A percentile compares a stretch with the other conserved stretches of the same genome.
phyloP scores from a whole-genome alignment of 2,797 vertebrate species.

The Echeneis naucrates region DNA sequence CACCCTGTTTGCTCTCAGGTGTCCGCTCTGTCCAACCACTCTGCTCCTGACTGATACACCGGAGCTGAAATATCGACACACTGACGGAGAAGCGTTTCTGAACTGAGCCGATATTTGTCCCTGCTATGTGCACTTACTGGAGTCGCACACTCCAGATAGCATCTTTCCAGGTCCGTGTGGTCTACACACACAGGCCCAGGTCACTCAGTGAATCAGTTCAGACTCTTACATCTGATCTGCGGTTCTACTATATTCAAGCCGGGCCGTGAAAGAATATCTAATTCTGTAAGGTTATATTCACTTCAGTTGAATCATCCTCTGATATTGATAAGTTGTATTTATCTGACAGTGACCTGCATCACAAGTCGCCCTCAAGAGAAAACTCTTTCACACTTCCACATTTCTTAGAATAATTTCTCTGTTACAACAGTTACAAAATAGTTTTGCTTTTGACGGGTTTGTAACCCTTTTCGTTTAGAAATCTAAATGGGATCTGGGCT shows the following conservation, averaged over 20 bases:
- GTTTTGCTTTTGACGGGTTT: background rate
- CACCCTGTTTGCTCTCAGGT: slow-evolving; percentile 5
- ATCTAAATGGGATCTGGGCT: slow-evolving; percentile 3
- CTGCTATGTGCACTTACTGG: too few relatives aligned
- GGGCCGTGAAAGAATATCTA: background rate
- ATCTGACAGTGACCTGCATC: background rate
- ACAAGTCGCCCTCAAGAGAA: background rate
- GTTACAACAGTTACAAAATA: background rate
- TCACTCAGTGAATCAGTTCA: slow-evolving; percentile 5
- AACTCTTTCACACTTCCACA: background rate
- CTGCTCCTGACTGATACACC: background rate
- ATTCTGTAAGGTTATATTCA: background rate
- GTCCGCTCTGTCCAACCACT: slow-evolving; percentile 4
- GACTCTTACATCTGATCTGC: background rate
- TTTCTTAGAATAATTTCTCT: background rate
- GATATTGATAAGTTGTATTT: background rate
- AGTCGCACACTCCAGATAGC: too few relatives aligned
- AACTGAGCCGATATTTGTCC: too few relatives aligned
- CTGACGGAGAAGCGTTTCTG: background rate
- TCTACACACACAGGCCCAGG: background rate
- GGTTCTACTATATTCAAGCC: too few relatives aligned
- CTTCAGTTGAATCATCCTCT: background rate
- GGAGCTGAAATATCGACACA: slow-evolving; percentile 3
- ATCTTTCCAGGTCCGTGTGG: too few relatives aligned
- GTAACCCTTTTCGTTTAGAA: background rate